Evolutionary conservation across 2,113 vertebrate genomes (phyloP), one percentile per base, ranked within the genome.

Genomic region (Stigmatopora argus): DNA sequence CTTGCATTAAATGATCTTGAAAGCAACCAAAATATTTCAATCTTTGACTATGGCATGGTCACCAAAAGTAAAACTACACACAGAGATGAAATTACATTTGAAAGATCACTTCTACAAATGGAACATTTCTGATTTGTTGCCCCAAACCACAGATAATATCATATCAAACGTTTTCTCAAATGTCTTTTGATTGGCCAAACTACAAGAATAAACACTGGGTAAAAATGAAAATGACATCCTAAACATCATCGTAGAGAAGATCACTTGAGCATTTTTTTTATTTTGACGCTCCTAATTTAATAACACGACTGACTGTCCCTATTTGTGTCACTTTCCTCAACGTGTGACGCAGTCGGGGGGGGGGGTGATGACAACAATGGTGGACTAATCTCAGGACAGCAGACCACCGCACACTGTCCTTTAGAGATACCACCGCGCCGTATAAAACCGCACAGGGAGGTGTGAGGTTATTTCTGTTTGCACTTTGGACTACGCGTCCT

Each of bases 371-470:
- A 81, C 78, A 77, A 83, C 78, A 80, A 69, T 73, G 74, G 79
- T 65, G 68, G 48, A 47, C 74, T 85, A 87, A 31, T 88, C 85
- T 85, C 63, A 60, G 69, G 77, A 80, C 65, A 75, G 62, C 79
- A 86, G 85, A 79, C 71, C 59, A 58, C 60, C 62, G 64, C 47
- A 61, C 55, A 61, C 72, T 44, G 66, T 69, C 57, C 66, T 64
- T 72, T 21, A 61, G 68, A 76, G 63, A 65, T 59, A 64, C 45
- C 35, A 19, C 44, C n/a, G 2, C 5, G 38, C 58, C 41, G 44
- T 44, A 23, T 21, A 45, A 49, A 64, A 46, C 48, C 60, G 9
- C 60, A 26, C 46, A 63, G 1, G 7, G n/a, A 56, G 53, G 6
- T 6, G 53, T 56, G 13, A 45, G 59, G 59, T n/a, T 45, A 23